Evolutionary conservation across 92 coral and sea anemone genomes (phyloP), one percentile per base, ranked within the genome.

Genomic region (Galaxea fascicularis): DNA sequence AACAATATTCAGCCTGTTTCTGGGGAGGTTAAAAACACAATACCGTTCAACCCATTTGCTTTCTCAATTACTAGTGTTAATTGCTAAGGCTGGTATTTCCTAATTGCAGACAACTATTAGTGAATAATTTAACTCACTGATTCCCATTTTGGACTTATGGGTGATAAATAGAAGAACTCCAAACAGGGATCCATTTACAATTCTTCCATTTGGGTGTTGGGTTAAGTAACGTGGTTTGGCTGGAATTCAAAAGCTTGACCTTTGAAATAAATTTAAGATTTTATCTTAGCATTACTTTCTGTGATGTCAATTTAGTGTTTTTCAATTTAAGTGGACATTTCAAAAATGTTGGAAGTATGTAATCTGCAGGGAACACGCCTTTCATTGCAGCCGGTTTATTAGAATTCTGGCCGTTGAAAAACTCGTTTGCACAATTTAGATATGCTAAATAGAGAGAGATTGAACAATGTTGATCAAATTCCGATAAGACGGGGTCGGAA

Each of bases 381-480:
- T 63, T 24, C 9, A 41, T 60, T 22, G 30, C 13, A 24, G 26
- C 12, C 30, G 30, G 66, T 35, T 35, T 35, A 6, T 35, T 35
- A 2, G 41, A 35, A 6, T 6, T 2, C 41, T 35, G 6, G 41
- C 41, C 6, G 6, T 2, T 35, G 6, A 6, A 2, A 35, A 35
- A 2, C 41, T 35, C 20, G 18, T 14, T 11, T 4, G 20, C 67
- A 8, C 10, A 14, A 4, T 54, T 24, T 56, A 11, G 82, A 84
- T n/a, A 57, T 31, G 81, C 35, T 26, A 62, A 62, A 45, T 64
- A 21, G 24, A 3, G 8, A 0, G 74, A 41, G 53, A 44, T 77
- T 77, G 82, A 10, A 13, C 31, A 11, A 59, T 76, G 73, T 65
- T 65, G 44, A 45, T 60, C 53, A 21, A 27, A 46, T 15, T 41